phyloP scores from a whole-genome alignment of 2,113 vertebrate genomes.

The Oncorhynchus gorbuscha region DNA sequence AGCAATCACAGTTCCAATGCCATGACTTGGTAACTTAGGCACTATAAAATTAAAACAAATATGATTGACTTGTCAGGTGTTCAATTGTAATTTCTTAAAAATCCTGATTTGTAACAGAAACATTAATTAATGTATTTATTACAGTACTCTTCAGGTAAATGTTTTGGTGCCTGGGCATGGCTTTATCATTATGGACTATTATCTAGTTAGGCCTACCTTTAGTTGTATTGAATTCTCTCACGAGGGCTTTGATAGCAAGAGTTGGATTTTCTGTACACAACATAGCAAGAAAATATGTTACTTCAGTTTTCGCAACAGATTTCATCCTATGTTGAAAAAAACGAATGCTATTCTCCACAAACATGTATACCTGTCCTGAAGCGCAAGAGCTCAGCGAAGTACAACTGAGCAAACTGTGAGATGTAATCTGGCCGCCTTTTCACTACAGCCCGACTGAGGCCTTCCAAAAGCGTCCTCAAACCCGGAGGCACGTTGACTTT shows the following conservation, averaged over 20 bases:
- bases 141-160: too few relatives aligned
- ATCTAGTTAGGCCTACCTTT: background rate
- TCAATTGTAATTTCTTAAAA: too few relatives aligned
- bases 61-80: too few relatives aligned
- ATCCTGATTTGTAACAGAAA: too few relatives aligned
- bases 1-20: background rate
- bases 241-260: background rate
- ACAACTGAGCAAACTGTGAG: constrained; percentile 61
- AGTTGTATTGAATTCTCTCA: constrained; percentile 11
- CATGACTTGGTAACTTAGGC: background rate
- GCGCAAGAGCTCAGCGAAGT: constrained; percentile 65
- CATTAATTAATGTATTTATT: too few relatives aligned
- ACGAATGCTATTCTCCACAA: too few relatives aligned
- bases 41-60: background rate
- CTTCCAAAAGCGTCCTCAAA: background rate
- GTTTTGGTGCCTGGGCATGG: too few relatives aligned
- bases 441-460: background rate
- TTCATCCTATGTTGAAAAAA: constrained; percentile 33
- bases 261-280: too few relatives aligned
- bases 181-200: background rate
- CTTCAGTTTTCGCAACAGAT: too few relatives aligned
- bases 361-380: too few relatives aligned
- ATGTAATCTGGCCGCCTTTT: constrained; percentile 51
- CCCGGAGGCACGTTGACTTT: constrained; percentile 3
- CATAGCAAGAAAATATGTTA: too few relatives aligned